A percentile compares a stretch with the other conserved stretches of the same genome.
These are phyloP conservation scores for Cossypha heuglini DNA, from an alignment of 2,797 vertebrate genomes.

Conservation along the genomic window DNA sequence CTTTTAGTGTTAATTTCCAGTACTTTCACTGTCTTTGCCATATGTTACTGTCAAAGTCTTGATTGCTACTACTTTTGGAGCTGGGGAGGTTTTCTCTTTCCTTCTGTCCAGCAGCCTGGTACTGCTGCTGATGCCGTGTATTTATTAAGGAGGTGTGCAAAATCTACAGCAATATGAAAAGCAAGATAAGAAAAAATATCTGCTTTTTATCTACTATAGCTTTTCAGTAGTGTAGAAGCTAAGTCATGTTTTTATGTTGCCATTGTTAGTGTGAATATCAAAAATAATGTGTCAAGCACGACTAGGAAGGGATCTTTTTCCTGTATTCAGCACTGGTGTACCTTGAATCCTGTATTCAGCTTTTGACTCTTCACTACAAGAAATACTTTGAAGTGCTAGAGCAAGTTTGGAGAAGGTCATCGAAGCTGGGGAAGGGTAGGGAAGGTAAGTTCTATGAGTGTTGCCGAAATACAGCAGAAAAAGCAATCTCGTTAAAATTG, in stretches of 20 bases:
- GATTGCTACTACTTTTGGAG: background rate
- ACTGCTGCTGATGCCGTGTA: rapidly evolving
- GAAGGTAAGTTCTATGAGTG: background rate
- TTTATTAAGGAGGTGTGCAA: background rate
- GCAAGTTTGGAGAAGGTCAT: background rate
- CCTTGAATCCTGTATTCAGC: background rate
- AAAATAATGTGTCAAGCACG: background rate
- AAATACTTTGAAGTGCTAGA: background rate
- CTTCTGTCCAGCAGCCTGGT: background rate
- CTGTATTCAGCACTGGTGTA: rapidly evolving
- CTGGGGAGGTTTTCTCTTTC: background rate
- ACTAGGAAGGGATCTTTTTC: background rate
- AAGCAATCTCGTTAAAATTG: background rate
- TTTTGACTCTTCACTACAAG: background rate
- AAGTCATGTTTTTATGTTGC: background rate
- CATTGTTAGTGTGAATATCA: rapidly evolving
- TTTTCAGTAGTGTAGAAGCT: background rate
- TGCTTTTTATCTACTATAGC: background rate
- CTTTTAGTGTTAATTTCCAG: background rate
- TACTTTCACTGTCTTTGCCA: background rate
- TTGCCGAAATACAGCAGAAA: background rate
- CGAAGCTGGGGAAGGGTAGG: background rate
- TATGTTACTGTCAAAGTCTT: background rate
- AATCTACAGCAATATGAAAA: background rate
- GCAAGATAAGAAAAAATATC: background rate